phyloP scores from a whole-genome alignment of 2,797 vertebrate species.

The Balearica regulorum region DNA sequence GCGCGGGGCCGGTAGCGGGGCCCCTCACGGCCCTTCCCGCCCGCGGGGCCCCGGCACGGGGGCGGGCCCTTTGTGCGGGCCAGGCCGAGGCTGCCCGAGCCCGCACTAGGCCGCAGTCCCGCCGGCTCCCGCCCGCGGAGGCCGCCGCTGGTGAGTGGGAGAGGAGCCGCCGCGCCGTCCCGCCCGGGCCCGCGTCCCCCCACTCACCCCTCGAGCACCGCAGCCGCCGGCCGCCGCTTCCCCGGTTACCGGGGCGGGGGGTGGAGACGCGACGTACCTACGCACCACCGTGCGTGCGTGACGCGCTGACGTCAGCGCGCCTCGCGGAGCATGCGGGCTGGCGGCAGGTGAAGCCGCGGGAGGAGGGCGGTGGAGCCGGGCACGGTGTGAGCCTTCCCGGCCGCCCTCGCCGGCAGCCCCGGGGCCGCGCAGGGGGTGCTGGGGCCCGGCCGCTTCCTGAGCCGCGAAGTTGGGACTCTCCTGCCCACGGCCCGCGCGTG shows the following conservation, averaged over 20 bases:
- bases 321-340: background rate
- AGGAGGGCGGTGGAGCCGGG: background rate
- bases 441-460: background rate
- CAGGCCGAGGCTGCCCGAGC: background rate
- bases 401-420: no score
- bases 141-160: background rate
- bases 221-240: background rate
- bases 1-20: background rate
- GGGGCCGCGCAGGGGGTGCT: no score
- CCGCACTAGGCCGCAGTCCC: slow-evolving; percentile 30
- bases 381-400: background rate
- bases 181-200: background rate
- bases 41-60: background rate
- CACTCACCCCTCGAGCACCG: background rate
- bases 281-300: background rate
- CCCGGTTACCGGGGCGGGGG: slow-evolving; percentile 60
- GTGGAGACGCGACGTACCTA: background rate
- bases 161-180: background rate
- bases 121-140: background rate
- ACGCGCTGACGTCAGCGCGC: background rate
- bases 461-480: no score
- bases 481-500: background rate
- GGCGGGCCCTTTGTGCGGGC: slow-evolving; percentile 34
- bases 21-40: background rate
- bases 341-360: background rate